Conservation (phyloP, 2,797 vertebrate genomes). For the Tadarida brasiliensis region DNA sequence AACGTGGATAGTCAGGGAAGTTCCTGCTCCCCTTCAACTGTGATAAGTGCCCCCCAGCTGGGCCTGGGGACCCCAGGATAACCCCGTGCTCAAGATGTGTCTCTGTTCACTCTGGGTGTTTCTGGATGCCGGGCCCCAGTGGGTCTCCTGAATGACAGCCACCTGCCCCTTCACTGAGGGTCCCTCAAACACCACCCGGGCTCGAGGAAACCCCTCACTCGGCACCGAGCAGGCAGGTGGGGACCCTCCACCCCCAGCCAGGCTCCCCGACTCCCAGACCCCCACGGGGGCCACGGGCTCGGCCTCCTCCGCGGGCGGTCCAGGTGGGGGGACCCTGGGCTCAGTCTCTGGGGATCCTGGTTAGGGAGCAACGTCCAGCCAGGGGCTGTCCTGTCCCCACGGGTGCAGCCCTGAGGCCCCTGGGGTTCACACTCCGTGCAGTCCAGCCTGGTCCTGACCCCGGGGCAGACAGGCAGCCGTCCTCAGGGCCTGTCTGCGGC, state of each 20-base stretch:
- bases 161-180: too few relatives aligned
- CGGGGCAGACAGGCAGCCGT: background rate
- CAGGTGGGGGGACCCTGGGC: accelerated
- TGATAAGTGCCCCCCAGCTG: too few relatives aligned
- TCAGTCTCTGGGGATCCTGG: accelerated
- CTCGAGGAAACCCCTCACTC: background rate
- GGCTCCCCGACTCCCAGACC: background rate
- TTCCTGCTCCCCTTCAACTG: background rate
- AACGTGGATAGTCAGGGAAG: accelerated
- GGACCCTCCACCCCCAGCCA: too few relatives aligned
- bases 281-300: accelerated
- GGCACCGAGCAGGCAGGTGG: background rate
- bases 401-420: background rate
- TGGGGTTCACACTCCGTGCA: accelerated
- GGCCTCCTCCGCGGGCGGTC: accelerated
- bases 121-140: accelerated
- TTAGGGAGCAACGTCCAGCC: too few relatives aligned
- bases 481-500: background rate
- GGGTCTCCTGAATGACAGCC: accelerated
- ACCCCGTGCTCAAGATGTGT: background rate
- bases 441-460: background rate
- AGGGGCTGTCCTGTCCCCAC: background rate
- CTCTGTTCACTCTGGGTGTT: background rate
- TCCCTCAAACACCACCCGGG: background rate
- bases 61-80: background rate